phyloP scores from a whole-genome alignment of 2,113 vertebrate species.

The Nesogale talazaci region DNA sequence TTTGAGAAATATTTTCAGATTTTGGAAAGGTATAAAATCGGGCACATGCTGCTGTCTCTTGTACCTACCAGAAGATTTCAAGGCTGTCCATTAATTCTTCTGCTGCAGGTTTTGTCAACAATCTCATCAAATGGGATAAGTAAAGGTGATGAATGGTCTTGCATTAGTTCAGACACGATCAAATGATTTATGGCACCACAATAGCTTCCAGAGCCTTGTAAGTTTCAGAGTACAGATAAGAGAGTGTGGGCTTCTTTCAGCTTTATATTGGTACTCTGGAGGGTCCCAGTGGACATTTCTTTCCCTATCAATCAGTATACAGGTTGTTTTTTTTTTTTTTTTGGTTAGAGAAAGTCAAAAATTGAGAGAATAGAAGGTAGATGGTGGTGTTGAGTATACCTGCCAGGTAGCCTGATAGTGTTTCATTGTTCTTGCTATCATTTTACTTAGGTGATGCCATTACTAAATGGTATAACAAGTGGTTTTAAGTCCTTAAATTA shows the following conservation, averaged over 20 bases:
- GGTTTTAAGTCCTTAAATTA: constrained; percentile 31
- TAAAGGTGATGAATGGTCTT: neutral
- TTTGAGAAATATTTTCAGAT: neutral
- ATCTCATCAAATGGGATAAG: neutral
- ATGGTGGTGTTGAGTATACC: neutral
- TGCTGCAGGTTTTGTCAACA: neutral
- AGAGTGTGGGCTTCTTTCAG: neutral
- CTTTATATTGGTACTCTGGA: neutral
- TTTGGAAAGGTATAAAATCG: neutral
- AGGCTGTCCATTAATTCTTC: neutral
- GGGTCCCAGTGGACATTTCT: neutral
- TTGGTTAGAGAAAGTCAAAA: neutral
- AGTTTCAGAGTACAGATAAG: constrained; percentile 17
- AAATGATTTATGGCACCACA: neutral
- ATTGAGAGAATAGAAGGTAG: neutral
- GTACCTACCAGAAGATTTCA: neutral
- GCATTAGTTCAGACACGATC: neutral
- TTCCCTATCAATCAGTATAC: neutral
- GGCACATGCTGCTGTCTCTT: neutral
- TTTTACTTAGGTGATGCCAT: constrained; percentile 8
- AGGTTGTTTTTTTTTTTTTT: neutral
- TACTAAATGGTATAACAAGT: neutral
- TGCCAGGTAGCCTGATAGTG: neutral
- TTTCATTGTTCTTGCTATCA: constrained; percentile 18
- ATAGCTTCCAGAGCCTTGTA: neutral